These are phyloP conservation scores for Rhinella marina DNA, from an alignment of 2,797 vertebrate species.

Conservation along the genomic window DNA sequence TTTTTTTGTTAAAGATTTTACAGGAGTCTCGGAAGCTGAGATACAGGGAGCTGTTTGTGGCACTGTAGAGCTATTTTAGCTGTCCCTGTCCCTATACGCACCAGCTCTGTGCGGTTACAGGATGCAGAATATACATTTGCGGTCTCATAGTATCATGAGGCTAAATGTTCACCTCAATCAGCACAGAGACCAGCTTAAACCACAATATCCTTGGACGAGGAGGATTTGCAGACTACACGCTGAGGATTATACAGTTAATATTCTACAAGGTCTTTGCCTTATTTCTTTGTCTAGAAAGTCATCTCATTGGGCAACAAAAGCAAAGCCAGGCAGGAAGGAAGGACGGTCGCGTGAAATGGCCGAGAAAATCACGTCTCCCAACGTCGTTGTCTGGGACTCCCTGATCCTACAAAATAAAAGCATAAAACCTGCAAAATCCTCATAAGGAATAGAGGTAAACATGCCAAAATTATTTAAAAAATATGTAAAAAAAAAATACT, in stretches of 20 bases:
- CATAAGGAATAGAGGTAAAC: too few relatives aligned
- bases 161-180: background rate
- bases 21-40: too few relatives aligned
- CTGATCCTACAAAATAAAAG: too few relatives aligned
- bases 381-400: too few relatives aligned
- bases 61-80: too few relatives aligned
- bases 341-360: background rate
- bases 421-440: too few relatives aligned
- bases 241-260: slow-evolving; percentile 16
- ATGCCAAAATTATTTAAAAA: too few relatives aligned
- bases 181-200: background rate
- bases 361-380: background rate
- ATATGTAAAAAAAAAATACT: too few relatives aligned
- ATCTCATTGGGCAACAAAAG: background rate
- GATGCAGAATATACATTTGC: background rate
- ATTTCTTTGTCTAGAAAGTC: background rate
- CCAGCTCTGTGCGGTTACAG: too few relatives aligned
- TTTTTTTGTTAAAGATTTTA: too few relatives aligned
- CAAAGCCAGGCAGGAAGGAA: background rate
- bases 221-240: background rate
- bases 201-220: background rate
- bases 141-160: background rate
- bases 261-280: background rate
- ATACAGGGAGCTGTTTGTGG: too few relatives aligned
- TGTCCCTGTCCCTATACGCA: too few relatives aligned